Conservation (phyloP, 2,888 invertebrate species). For the Chrysolina americana region DNA sequence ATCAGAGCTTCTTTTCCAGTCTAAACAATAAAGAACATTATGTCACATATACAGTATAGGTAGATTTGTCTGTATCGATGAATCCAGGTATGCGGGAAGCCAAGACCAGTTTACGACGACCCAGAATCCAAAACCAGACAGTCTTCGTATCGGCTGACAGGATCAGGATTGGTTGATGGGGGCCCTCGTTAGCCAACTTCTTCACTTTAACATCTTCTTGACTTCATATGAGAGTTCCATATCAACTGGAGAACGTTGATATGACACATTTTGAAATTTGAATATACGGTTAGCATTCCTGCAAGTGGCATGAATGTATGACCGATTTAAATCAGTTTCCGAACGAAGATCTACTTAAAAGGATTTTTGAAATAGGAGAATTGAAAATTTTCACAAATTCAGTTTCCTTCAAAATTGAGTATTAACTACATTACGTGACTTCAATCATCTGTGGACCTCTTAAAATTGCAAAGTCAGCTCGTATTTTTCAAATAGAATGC, state of each 20-base stretch:
- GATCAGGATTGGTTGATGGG: conserved; percentile 60
- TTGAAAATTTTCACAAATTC: no score
- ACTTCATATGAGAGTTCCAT: conserved; percentile 50
- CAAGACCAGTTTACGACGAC: conserved; percentile 29
- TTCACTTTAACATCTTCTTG: conserved; percentile 57
- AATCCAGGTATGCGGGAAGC: not conserved
- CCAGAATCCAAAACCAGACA: conserved; percentile 53
- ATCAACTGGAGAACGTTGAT: conserved; percentile 49
- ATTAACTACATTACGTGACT: no score
- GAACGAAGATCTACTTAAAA: no score
- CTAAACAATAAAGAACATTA: no score
- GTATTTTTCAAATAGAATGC: no score
- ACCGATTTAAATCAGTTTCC: not conserved
- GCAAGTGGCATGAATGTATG: not conserved
- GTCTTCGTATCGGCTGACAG: conserved; percentile 58
- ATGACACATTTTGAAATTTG: conserved; percentile 20
- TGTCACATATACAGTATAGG: no score
- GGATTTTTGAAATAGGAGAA: no score
- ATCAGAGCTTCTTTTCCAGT: no score
- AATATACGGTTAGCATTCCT: conserved; percentile 18
- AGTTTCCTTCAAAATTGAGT: no score
- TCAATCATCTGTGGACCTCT: no score
- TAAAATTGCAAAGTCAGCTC: no score
- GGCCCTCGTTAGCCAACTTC: conserved; percentile 64
- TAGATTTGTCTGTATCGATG: not conserved